A percentile compares a stretch with the other conserved stretches of the same genome.
phyloP scores from a whole-genome alignment of 1,140 invertebrate species.

The Psilanteris sp. region DNA sequence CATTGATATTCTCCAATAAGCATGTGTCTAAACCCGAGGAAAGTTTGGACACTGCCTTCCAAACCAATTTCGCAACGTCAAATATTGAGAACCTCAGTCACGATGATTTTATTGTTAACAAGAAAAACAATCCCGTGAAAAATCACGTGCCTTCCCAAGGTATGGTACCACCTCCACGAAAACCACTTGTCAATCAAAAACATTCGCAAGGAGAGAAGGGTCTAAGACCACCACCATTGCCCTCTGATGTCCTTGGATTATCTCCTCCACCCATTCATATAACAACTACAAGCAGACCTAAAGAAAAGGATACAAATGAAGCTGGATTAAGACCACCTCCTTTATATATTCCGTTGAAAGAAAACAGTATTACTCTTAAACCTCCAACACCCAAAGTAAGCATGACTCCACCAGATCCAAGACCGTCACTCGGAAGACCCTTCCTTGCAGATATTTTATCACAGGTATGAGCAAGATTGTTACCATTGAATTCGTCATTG shows the following conservation, averaged over 20 bases:
- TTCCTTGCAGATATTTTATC: conserved; percentile 76
- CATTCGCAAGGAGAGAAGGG: conserved; percentile 58
- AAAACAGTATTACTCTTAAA: conserved; percentile 62
- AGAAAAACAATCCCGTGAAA: conserved; percentile 33
- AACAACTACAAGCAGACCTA: conserved; percentile 68
- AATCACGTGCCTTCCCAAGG: conserved; percentile 69
- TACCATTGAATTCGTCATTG: not conserved
- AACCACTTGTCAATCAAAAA: conserved; percentile 56
- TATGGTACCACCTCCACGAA: conserved; percentile 74
- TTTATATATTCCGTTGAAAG: conserved; percentile 72
- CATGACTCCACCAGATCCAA: conserved; percentile 74
- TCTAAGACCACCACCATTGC: conserved; percentile 73
- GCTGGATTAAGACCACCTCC: conserved; percentile 71
- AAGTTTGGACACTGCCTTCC: conserved; percentile 67
- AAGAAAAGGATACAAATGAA: conserved; percentile 62
- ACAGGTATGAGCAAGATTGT: conserved; percentile 60
- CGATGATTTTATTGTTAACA: conserved; percentile 29
- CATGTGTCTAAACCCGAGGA: conserved; percentile 57
- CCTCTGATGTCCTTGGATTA: conserved; percentile 74
- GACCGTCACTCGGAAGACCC: conserved; percentile 70
- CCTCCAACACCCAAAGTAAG: conserved; percentile 67
- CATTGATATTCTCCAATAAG: conserved; percentile 55
- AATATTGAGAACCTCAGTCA: conserved; percentile 25
- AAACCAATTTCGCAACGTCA: conserved; percentile 70
- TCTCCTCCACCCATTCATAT: conserved; percentile 74